phyloP scores from a whole-genome alignment of 2,888 invertebrate genomes.

The Machimus rusticus region DNA sequence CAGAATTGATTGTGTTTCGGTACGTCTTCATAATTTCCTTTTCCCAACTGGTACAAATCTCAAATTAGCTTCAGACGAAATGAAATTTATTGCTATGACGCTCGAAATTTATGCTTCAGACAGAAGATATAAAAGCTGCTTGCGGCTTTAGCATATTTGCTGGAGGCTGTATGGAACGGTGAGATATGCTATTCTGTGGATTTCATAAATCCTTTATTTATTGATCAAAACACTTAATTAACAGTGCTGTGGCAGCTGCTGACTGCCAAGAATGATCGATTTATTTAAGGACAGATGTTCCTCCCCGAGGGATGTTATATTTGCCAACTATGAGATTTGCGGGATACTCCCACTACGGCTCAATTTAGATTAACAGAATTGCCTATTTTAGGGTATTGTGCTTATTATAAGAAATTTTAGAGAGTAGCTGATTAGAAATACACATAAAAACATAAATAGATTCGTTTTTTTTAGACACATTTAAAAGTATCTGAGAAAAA shows the following conservation, averaged over 20 bases:
- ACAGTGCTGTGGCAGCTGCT: neutral
- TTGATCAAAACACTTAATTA: neutral
- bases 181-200: neutral
- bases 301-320: neutral
- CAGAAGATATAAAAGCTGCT: neutral
- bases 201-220: neutral
- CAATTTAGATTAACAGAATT: too few species aligned
- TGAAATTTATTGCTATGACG: neutral
- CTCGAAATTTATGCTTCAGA: neutral
- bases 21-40: conserved; percentile 9
- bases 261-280: neutral
- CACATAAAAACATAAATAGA: too few species aligned
- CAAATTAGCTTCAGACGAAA: neutral
- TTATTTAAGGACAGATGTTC: neutral
- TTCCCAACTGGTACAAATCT: neutral
- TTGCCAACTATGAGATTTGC: neutral
- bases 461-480: too few species aligned
- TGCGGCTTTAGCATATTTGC: neutral
- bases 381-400: too few species aligned
- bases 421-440: too few species aligned
- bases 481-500: too few species aligned
- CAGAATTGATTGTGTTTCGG: neutral
- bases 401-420: too few species aligned
- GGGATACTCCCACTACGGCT: too few species aligned
- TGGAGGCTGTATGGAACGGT: neutral